phyloP scores from a whole-genome alignment of 2,888 invertebrate genomes.

The Ophion ventricosus region DNA sequence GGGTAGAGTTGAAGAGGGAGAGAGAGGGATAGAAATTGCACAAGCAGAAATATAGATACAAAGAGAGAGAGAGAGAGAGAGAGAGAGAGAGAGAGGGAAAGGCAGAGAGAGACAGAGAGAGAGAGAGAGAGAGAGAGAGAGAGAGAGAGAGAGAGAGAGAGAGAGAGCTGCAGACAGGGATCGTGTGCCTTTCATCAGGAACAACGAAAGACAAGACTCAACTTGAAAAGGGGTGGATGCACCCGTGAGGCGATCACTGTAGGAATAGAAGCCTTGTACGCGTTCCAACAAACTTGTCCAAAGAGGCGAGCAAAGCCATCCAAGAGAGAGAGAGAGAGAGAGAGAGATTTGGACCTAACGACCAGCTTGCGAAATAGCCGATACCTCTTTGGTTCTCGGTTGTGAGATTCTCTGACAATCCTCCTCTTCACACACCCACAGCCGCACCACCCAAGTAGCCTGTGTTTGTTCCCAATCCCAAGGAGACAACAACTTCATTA shows the following conservation, averaged over 20 bases:
- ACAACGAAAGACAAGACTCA: conserved; percentile 28
- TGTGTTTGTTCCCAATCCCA: conserved; percentile 69
- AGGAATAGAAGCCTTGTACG: conserved; percentile 39
- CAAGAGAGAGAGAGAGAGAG: conserved; percentile 62
- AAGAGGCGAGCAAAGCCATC: conserved; percentile 50
- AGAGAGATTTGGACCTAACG: conserved; percentile 46
- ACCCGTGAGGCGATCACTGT: conserved; percentile 35
- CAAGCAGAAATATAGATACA: too few relatives aligned
- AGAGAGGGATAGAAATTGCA: too few relatives aligned
- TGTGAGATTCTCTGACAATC: conserved; percentile 18
- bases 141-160: conserved; percentile 38
- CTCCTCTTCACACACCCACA: conserved; percentile 14
- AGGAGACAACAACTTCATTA: conserved; percentile 83
- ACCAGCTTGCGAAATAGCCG: conserved; percentile 64
- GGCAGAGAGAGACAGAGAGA: background rate
- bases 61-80: background rate
- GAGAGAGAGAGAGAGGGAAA: background rate
- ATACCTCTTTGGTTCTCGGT: conserved; percentile 46
- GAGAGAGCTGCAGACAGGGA: conserved; percentile 33
- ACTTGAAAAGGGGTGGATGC: conserved; percentile 55
- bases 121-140: background rate
- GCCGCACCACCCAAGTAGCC: conserved; percentile 41
- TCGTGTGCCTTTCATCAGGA: conserved; percentile 33
- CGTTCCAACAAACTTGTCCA: conserved; percentile 50
- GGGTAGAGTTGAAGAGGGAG: too few relatives aligned